Base-by-base conservation (phyloP, 1,140 invertebrate species). In the Platorchestia sp. region DNA sequence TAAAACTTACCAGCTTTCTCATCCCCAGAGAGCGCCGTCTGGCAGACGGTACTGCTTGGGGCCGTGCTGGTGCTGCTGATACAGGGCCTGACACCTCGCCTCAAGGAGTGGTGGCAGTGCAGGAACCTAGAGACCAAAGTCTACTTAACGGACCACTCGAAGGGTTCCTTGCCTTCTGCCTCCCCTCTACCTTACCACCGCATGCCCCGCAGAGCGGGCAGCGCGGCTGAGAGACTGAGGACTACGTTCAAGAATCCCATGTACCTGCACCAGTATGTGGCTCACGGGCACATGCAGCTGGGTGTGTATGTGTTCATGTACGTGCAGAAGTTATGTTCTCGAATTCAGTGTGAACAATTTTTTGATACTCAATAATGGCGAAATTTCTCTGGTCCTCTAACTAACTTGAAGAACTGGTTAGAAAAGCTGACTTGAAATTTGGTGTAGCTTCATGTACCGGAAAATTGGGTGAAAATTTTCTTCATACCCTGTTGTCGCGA, bases 241-340 rank as follows among this genome's bases (percentile, higher is more conserved):
- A 40, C 10, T 14, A 40, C 44, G 10, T 93, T 93, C 44, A 19
- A 93, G 0, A 93, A 93, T 40, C 91, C 91, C 7, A 19, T 93
- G 43, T 93, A 93, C 91, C 45, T 93, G 16, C 91, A 93, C 36
- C 91, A 93, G 45, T 93, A 93, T 44, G 45, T 93, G 36, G 91
- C 91, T 6, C 91, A 93, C 40, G 91, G 91, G 1, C 91, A 93
- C 91, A 93, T 93, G 91, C 43, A 93, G 40, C 91, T 93, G 36
- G 91, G 91, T 93, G 87, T 45, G 87, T 87, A 87, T 42, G 47
- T 51, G 19, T 51, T 6, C 47, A 51, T 51, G 47, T 51, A 51
- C 47, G 47, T 75, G 59, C 36, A 75, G 36, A 75, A 3, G 59
- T 27, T 75, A 36, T 36, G 59, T 75, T 75, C 3, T 22, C 47